Conservation (phyloP, 37 sponge, comb jelly and placozoan species). For the Bolinopsis microptera region DNA sequence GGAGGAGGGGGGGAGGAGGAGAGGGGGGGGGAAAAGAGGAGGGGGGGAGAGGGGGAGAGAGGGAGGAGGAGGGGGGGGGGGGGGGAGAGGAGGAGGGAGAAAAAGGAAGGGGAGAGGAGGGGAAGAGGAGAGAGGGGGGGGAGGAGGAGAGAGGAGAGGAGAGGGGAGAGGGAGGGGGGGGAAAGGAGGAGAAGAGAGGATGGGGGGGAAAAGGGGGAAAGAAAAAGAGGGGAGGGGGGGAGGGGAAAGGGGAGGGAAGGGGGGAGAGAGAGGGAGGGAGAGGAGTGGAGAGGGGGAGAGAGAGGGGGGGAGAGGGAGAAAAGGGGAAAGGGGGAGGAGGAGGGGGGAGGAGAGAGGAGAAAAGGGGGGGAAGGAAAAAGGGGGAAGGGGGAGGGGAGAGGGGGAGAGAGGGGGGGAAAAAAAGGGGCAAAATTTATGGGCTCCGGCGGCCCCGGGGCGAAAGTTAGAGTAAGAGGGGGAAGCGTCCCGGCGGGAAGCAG, state of each 20-base stretch:
- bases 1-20: not conserved
- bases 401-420: no score
- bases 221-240: not conserved
- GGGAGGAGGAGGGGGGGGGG: not conserved
- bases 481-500: no score
- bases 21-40: not conserved
- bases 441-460: no score
- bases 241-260: not conserved
- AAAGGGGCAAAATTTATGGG: no score
- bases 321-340: not conserved
- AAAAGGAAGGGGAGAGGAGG: not conserved
- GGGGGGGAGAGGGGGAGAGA: not conserved
- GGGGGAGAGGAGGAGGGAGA: not conserved
- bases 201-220: no score
- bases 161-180: not conserved
- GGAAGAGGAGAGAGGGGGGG: not conserved
- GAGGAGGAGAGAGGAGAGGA: not conserved
- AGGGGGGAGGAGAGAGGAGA: not conserved
- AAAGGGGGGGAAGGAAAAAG: not conserved
- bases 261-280: not conserved
- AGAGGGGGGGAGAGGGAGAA: not conserved
- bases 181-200: not conserved
- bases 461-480: no score
- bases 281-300: not conserved
- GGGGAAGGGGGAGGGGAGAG: no score